phyloP scores from a whole-genome alignment of 2,113 vertebrate species.

The Lepus americanus region DNA sequence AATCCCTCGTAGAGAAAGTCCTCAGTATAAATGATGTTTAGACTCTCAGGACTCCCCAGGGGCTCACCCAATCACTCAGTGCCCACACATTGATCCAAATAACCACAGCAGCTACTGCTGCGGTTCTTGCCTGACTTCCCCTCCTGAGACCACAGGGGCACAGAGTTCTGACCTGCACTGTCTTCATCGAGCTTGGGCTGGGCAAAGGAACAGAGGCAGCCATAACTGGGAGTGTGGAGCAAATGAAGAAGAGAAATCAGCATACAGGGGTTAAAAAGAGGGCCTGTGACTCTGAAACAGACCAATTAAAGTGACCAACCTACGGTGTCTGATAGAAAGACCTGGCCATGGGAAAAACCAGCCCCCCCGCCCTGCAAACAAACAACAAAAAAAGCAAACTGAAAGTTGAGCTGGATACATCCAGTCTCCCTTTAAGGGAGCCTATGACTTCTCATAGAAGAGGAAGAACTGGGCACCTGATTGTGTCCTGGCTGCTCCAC shows the following conservation, averaged over 20 bases:
- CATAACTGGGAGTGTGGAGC: neutral
- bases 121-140: neutral
- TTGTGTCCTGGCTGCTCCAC: no score
- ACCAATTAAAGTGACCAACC: neutral
- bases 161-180: neutral
- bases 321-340: neutral
- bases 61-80: neutral
- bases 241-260: neutral
- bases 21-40: neutral
- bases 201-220: neutral
- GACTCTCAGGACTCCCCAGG: neutral
- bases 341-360: no score
- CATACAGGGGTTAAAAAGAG: neutral
- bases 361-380: no score
- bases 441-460: neutral
- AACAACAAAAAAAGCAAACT: neutral
- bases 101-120: neutral
- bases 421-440: neutral
- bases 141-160: neutral
- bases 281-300: neutral
- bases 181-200: neutral
- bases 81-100: neutral
- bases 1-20: conserved; percentile 17
- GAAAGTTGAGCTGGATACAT: neutral
- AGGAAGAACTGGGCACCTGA: neutral